Conservation (phyloP, 2,113 vertebrate species). For the Bufo bufo region DNA sequence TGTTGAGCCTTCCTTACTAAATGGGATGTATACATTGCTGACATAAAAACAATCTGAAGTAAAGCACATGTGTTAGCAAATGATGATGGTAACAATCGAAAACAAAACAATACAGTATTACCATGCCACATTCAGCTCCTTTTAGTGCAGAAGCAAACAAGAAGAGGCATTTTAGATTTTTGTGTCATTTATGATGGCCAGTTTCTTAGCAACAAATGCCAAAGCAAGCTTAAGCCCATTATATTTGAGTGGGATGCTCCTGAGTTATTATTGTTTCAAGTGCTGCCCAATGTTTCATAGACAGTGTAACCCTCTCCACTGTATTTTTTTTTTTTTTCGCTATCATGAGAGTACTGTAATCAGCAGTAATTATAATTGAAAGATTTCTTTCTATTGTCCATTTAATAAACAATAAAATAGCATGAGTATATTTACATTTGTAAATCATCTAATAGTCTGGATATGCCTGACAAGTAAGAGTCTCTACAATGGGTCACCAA, state of each 20-base stretch:
- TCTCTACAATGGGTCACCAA: background rate
- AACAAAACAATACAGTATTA: constrained; percentile 16
- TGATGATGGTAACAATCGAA: constrained; percentile 3
- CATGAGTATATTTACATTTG: background rate
- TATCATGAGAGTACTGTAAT: background rate
- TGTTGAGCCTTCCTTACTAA: too few relatives aligned
- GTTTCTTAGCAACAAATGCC: constrained; percentile 70
- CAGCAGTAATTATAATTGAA: background rate
- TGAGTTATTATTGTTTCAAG: constrained; percentile 57
- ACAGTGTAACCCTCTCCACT: constrained; percentile 40
- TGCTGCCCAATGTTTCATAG: constrained; percentile 56
- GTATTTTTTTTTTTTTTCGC: constrained; percentile 5
- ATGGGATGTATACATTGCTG: background rate
- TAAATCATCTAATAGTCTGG: background rate
- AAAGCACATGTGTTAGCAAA: constrained; percentile 3
- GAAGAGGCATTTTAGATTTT: constrained; percentile 56
- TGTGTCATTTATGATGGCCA: constrained; percentile 48
- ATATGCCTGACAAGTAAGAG: background rate
- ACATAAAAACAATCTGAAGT: background rate
- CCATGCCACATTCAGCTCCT: constrained; percentile 1
- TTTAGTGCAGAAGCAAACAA: constrained; percentile 26
- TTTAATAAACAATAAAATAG: background rate
- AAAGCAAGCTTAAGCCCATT: constrained; percentile 61
- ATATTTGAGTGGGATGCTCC: constrained; percentile 56
- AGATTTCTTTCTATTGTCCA: constrained; percentile 6